These are phyloP conservation scores for Apodemia mormo DNA, from an alignment of 2,888 invertebrate genomes.

Conservation along the genomic window DNA sequence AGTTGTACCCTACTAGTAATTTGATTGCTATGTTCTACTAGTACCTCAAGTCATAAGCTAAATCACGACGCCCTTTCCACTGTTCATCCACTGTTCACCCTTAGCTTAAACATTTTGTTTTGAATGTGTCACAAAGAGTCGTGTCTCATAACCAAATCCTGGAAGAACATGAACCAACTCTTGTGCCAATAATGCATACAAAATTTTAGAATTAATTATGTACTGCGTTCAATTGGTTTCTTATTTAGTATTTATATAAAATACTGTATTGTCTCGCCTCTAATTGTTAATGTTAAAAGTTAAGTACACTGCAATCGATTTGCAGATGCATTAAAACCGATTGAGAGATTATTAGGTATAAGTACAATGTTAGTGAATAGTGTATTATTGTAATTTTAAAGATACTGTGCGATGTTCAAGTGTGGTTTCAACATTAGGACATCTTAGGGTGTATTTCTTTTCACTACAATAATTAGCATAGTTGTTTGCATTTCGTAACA, in stretches of 20 bases:
- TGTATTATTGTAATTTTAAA: conserved; percentile 74
- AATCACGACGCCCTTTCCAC: conserved; percentile 63
- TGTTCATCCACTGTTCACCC: conserved; percentile 41
- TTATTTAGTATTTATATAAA: conserved; percentile 77
- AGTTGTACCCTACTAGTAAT: conserved; percentile 64
- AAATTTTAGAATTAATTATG: conserved; percentile 76
- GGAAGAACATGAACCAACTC: conserved; percentile 63
- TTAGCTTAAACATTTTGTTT: conserved; percentile 11
- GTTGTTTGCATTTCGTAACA: conserved; percentile 62
- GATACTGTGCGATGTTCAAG: conserved; percentile 58
- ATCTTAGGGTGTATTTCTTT: conserved; percentile 36
- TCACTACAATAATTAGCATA: conserved; percentile 49
- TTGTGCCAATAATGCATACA: conserved; percentile 77
- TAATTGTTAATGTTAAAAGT: conserved; percentile 80
- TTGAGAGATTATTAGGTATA: conserved; percentile 80
- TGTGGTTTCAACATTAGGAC: conserved; percentile 27
- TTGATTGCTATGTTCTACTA: conserved; percentile 25
- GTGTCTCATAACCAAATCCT: conserved; percentile 66
- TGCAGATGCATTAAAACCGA: conserved; percentile 70
- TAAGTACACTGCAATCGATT: conserved; percentile 79
- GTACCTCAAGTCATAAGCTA: conserved; percentile 77
- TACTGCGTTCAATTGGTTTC: conserved; percentile 73
- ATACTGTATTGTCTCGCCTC: conserved; percentile 66
- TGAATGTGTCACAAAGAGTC: neutral
- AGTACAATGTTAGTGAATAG: conserved; percentile 79